phyloP scores from a whole-genome alignment of 1,140 invertebrate genomes.

The Philopotamus ludificatus region DNA sequence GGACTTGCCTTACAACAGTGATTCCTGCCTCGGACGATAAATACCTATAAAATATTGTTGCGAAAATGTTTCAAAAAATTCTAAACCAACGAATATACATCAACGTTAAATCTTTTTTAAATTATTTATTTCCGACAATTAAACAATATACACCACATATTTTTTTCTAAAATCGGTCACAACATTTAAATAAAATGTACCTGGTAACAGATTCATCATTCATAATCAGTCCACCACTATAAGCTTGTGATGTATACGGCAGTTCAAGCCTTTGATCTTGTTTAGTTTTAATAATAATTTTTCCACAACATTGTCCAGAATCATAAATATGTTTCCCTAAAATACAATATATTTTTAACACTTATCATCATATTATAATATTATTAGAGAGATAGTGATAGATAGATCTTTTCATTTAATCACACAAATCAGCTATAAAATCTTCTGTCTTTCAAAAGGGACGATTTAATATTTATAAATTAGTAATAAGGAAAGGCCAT shows the following conservation, averaged over 20 bases:
- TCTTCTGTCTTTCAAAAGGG: too few relatives aligned
- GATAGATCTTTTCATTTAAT: too few relatives aligned
- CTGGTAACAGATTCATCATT: slow-evolving; percentile 32
- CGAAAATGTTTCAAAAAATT: background rate
- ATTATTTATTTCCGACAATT: too few relatives aligned
- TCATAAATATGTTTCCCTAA: slow-evolving; percentile 35
- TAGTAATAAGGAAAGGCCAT: too few relatives aligned
- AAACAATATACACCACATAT: too few relatives aligned
- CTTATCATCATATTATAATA: too few relatives aligned
- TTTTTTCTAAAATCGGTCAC: too few relatives aligned
- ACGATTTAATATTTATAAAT: too few relatives aligned
- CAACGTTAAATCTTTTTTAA: too few relatives aligned
- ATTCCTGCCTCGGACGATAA: slow-evolving; percentile 35
- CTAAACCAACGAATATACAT: too few relatives aligned
- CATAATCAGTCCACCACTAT: slow-evolving; percentile 33
- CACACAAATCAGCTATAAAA: too few relatives aligned
- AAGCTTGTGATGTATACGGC: slow-evolving; percentile 33
- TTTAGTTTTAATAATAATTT: slow-evolving; percentile 38
- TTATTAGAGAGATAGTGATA: background rate
- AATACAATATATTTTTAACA: slow-evolving; percentile 16
- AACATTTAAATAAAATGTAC: slow-evolving; percentile 20
- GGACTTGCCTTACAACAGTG: slow-evolving; percentile 24
- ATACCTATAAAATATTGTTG: slow-evolving; percentile 28
- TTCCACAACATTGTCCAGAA: slow-evolving; percentile 37
- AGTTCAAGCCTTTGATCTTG: slow-evolving; percentile 35